Base-by-base conservation (phyloP, 2,113 vertebrate genomes). In the Meleagris gallopavo region DNA sequence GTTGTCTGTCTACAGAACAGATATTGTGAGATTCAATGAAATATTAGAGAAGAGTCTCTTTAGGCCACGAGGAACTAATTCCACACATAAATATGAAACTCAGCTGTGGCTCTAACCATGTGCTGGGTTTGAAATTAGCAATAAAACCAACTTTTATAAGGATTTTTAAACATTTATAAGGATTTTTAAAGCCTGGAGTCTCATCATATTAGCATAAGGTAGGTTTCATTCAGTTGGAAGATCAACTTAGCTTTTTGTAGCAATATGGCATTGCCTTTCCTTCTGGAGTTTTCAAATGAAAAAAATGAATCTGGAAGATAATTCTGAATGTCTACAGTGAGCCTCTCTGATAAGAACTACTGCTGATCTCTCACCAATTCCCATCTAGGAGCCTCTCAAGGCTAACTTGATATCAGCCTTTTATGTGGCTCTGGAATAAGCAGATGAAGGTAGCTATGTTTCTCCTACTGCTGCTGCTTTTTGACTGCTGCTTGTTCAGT, bases 201-300 rank as follows among this genome's bases (percentile, higher is more conserved):
- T 67, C 32, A 43, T 57, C 16, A 8, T 75, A 55, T 8, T 21
- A 60, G 18, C 40, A 43, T 60, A 81, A 78, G 4, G 58, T 36
- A 74, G 74, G 54, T 75, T 82, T 72, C n/a, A 48, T 65, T 83
- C 27, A n/a, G 6, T 2, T 93, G 82, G 70, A 85, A 86, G 29
- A 65, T 5, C 52, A 55, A 41, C 55, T 84, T 61, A 84, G 38
- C 14, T 24, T 72, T 75, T 72, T 87, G 32, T 64, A 82, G 58
- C 46, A 90, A 43, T 70, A 71, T 60, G 50, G 41, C 10, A 46
- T 20, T 90, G 58, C 20, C 10, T 71, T 81, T 88, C 41, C 65
- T 82, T 88, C 83, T 69, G 83, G 41, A 88, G 65, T 86, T 84
- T 80, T 86, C 40, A 88, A 80, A 67, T 80, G 24, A 50, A 71